Evolutionary conservation across 2,113 vertebrate genomes (phyloP), one percentile per base, ranked within the genome.

Genomic region (Carassius carassius): DNA sequence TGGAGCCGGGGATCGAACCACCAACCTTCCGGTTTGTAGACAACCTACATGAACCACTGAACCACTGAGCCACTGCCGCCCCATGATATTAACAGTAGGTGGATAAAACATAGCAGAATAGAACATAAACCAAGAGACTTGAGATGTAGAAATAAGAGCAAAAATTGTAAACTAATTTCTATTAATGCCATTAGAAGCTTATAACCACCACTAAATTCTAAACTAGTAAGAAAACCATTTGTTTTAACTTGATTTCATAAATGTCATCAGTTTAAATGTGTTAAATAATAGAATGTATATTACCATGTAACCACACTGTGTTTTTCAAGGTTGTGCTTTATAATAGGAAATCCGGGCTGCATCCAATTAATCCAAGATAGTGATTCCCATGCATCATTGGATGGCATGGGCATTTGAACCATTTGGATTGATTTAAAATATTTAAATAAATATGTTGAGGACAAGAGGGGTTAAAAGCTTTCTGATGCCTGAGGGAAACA

Each of bases 401-500:
- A 72, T 44, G 13, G 6, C 21, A 23, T 74, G 44, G 41, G 49
- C 11, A 7, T 74, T 74, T 70, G 35, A 41, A 49, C 5, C 12
- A 23, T 74, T 49, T 16, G 25, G 72, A 74, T 74, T 49, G n/a
- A 25, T 49, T 49, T 2, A 9, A 25, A 47, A 16, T 74, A 16
- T 49, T 49, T 49, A 14, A 49, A 49, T 74, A 49, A 25, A 74
- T 75, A 17, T 25, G n/a, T 51, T 49, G 13, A 75, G 44, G 72
- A 49, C 44, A 51, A 70, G 32, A 70, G 67, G 32, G 67, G 67
- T 70, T 70, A 70, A 70, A 70, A 70, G 32, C 67, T 70, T 70
- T 37, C 16, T 37, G 67, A 14, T 47, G 72, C 72, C 44, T 49
- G 44, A 75, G 13, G 72, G 13, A 75, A 75, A 49, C 44, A 54